Percentiles rank a stretch among this genome's conserved stretches.
Evolutionary conservation across 2,888 invertebrate genomes (phyloP).

Genomic region (Suillia variegata): DNA sequence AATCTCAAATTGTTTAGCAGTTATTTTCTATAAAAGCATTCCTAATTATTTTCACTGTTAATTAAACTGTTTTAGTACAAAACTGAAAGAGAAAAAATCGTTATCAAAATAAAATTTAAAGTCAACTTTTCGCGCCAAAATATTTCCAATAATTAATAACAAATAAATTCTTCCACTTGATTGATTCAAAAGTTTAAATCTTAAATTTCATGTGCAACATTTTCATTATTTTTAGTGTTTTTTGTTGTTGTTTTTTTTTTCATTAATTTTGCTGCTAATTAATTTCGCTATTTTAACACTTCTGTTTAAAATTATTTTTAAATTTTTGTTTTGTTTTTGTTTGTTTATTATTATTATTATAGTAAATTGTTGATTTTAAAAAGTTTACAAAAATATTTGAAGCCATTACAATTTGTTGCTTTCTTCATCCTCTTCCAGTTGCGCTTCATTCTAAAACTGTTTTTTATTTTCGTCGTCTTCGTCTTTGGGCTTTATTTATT

Average conservation of each 20-base stretch:
- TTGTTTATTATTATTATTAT: neutral
- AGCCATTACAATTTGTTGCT: conserved; percentile 22
- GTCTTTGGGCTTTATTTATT: conserved; percentile 21
- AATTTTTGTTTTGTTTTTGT: neutral
- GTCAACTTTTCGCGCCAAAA: too few species aligned
- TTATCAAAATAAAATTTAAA: too few species aligned
- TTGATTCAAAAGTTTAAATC: too few species aligned
- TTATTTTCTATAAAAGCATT: too few species aligned
- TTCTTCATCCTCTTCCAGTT: neutral
- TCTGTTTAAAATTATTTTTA: conserved; percentile 29
- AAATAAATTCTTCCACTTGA: too few species aligned
- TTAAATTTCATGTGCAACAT: too few species aligned
- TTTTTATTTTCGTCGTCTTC: conserved; percentile 2
- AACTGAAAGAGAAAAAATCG: too few species aligned
- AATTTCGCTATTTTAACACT: conserved; percentile 14
- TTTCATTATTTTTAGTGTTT: too few species aligned
- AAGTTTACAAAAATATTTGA: neutral
- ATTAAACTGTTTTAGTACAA: too few species aligned
- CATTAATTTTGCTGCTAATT: neutral
- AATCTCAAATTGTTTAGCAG: too few species aligned
- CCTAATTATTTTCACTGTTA: too few species aligned
- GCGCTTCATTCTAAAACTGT: conserved; percentile 5
- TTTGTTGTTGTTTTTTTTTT: neutral
- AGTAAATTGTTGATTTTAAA: neutral
- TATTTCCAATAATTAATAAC: too few species aligned